Base-by-base conservation (phyloP, 1,140 invertebrate genomes). In the Epicauta chinensis region DNA sequence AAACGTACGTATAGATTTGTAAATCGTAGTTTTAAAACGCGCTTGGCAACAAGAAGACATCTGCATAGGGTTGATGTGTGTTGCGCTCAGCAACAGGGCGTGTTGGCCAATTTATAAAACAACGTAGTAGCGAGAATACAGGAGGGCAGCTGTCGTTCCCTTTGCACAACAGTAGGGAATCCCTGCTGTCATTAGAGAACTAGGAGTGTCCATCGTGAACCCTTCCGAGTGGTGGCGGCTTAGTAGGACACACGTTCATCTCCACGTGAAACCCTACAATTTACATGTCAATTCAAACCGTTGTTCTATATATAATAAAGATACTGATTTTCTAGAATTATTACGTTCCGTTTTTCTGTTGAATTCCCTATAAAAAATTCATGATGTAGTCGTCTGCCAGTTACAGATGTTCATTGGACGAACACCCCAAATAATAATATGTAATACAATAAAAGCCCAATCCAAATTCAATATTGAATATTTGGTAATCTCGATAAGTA, bases 381-480 rank as follows among this genome's bases (percentile, higher is more conserved):
- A 23, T 23, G 23, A 23, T 23, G 23, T 23, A 23, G 7, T 29
- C 31, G 15, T 15, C 6, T 16, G 7, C 42, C 9, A 12, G 36
- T 47, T 38, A 37, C 32, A 31, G 34, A 46, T 46, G 36, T 37
- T 30, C 29, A 37, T 23, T 16, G 37, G 16, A 16, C 45, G 30
- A 10, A 34, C 35, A 34, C 16, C 12, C 13, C 5, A 41, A 35
- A 47, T 16, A 47, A 29, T 44, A 52, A 50, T 7, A 23, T 23
- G 7, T 23, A 23, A 7, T 3, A 61, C 56, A 61, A 61, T 61
- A 56, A 58, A 53, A 51, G 38, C 59, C 56, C 58, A 61, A 58
- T 61, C 55, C 53, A 10, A 43, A 32, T 50, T 43, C 53, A 39
- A 61, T 61, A 58, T 58, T 55, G 53, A 55, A 59, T 55, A 59